phyloP scores from a whole-genome alignment of 2,797 vertebrate genomes.

The Channa striata region DNA sequence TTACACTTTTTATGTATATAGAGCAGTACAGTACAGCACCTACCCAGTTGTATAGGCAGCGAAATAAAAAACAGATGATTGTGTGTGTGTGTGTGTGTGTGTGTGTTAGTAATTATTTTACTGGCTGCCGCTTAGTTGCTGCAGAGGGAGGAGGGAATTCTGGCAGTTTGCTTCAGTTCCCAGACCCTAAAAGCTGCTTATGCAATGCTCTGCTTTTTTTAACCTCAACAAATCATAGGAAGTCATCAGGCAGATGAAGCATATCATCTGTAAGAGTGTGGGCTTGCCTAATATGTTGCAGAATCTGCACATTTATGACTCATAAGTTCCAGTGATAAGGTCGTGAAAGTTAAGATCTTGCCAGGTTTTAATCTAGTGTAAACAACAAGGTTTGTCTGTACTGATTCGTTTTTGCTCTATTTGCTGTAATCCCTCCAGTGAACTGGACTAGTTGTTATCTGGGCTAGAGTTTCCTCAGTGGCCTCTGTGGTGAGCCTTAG shows the following conservation, averaged over 20 bases:
- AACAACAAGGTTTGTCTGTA: neutral
- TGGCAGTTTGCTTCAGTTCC: neutral
- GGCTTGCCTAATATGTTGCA: neutral
- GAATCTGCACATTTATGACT: neutral
- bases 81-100: neutral
- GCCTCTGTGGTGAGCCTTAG: neutral
- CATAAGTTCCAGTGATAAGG: neutral
- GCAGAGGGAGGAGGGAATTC: neutral
- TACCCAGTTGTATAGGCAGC: neutral
- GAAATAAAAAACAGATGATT: conserved; percentile 31
- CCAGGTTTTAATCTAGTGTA: neutral
- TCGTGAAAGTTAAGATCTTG: neutral
- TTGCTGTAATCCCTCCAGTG: neutral
- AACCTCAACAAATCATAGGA: conserved; percentile 8
- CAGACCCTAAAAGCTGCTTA: conserved; percentile 3
- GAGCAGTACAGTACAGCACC: neutral
- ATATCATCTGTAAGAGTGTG: neutral
- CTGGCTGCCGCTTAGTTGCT: neutral
- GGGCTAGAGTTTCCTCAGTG: conserved; percentile 6
- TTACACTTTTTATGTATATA: neutral
- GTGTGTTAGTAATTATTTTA: conserved; percentile 8
- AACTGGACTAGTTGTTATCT: neutral
- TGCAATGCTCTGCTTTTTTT: neutral
- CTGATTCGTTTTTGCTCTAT: neutral
- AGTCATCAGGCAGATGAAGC: rapidly evolving